Percentiles rank a stretch among this genome's conserved stretches.
Conservation (phyloP, 1,140 invertebrate species). For the Bombus terrestris region DNA sequence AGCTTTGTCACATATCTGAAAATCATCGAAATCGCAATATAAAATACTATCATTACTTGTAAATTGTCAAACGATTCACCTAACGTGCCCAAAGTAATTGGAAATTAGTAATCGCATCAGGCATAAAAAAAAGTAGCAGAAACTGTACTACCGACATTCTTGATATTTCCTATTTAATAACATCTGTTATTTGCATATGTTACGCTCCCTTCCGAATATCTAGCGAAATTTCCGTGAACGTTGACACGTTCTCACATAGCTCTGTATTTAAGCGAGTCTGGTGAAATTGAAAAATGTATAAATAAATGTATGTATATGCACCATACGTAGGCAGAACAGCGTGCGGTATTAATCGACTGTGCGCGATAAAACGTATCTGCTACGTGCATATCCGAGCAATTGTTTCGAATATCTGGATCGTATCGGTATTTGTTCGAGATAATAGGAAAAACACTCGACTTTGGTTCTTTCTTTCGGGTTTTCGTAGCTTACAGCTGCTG, state of each 20-base stretch:
- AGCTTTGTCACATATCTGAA: too few species aligned
- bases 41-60: too few species aligned
- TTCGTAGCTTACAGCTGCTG: neutral
- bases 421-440: slow-evolving; percentile 29
- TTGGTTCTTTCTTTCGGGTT: neutral
- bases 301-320: neutral
- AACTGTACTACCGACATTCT: too few species aligned
- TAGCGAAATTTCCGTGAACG: neutral
- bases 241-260: neutral
- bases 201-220: too few species aligned
- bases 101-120: too few species aligned
- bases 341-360: neutral
- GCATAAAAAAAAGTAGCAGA: too few species aligned
- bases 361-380: neutral
- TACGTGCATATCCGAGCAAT: neutral
- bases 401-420: slow-evolving; percentile 14
- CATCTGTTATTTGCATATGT: neutral
- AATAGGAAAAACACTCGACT: neutral
- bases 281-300: neutral
- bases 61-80: too few species aligned
- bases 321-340: neutral
- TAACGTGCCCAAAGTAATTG: too few species aligned
- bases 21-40: too few species aligned
- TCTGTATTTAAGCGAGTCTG: neutral
- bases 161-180: too few species aligned